These are phyloP conservation scores for Eledona agricola DNA, from an alignment of 2,888 invertebrate genomes.

Conservation along the genomic window DNA sequence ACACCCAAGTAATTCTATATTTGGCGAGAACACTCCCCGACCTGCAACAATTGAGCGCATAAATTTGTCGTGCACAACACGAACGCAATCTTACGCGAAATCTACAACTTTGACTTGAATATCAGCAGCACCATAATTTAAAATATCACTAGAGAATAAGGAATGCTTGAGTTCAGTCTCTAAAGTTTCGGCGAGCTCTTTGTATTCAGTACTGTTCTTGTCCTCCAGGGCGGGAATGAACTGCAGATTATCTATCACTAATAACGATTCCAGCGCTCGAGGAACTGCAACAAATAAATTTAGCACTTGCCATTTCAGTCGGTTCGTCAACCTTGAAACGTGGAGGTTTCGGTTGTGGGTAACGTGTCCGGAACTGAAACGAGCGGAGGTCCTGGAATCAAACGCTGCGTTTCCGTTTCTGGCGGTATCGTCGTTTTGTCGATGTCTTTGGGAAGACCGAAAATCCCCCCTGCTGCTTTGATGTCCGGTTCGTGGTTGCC, in stretches of 20 bases:
- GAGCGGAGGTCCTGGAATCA: conserved; percentile 57
- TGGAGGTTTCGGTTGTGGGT: conserved; percentile 65
- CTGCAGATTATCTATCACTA: conserved; percentile 73
- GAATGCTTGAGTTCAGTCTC: conserved; percentile 70
- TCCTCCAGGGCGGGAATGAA: conserved; percentile 69
- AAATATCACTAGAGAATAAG: conserved; percentile 65
- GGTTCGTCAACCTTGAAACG: conserved; percentile 64
- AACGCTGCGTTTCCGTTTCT: conserved; percentile 41
- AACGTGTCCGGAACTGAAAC: conserved; percentile 54
- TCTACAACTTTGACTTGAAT: conserved; percentile 70
- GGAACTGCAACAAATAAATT: conserved; percentile 66
- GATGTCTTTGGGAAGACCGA: conserved; percentile 46
- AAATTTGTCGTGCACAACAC: no score
- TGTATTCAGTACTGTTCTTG: conserved; percentile 70
- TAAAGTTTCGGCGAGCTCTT: conserved; percentile 68
- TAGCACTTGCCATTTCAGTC: conserved; percentile 1
- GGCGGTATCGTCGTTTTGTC: conserved; percentile 26
- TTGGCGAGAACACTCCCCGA: conserved; percentile 73
- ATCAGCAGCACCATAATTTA: conserved; percentile 66
- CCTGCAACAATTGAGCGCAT: conserved; percentile 60
- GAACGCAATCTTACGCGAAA: conserved; percentile 64
- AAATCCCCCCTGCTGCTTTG: conserved; percentile 63
- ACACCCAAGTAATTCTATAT: conserved; percentile 73
- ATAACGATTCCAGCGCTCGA: conserved; percentile 73
- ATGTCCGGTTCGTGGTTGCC: conserved; percentile 63